Conservation (phyloP, 2,888 invertebrate species). For the Mythimna loreyi region DNA sequence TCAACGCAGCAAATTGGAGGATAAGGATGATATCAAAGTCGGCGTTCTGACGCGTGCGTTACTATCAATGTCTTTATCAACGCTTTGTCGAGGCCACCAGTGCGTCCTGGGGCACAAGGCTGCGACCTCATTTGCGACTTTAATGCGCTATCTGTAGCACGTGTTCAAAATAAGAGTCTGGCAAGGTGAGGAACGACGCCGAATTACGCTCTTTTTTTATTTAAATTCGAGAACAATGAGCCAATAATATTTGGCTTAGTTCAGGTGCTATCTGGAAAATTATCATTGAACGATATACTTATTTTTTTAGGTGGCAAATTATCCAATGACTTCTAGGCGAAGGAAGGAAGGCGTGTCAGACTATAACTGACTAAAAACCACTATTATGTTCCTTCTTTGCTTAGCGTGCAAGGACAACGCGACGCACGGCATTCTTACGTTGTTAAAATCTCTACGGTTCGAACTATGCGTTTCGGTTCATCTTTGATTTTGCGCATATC, state of each 20-base stretch:
- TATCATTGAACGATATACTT: neutral
- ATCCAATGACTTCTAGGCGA: too few species aligned
- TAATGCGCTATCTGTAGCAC: constrained; percentile 55
- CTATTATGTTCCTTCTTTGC: too few species aligned
- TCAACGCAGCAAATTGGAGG: constrained; percentile 31
- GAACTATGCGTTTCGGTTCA: too few species aligned
- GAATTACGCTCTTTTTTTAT: neutral
- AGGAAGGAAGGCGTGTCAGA: too few species aligned
- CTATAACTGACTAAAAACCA: too few species aligned
- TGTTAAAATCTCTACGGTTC: too few species aligned
- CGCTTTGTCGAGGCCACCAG: constrained; percentile 50
- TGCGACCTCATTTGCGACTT: constrained; percentile 41
- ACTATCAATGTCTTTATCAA: constrained; percentile 60
- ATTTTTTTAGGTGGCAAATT: too few species aligned
- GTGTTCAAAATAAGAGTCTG: constrained; percentile 40
- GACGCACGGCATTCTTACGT: too few species aligned
- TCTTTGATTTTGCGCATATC: too few species aligned
- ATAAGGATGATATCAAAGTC: constrained; percentile 47
- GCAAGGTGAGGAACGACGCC: constrained; percentile 21
- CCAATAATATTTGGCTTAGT: neutral
- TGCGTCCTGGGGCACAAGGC: constrained; percentile 56
- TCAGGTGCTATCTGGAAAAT: neutral
- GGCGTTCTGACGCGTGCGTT: constrained; percentile 23
- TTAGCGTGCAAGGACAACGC: too few species aligned
- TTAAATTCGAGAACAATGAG: constrained; percentile 1